Percentiles rank a stretch among this genome's conserved stretches.
Conservation (phyloP, 1,140 invertebrate species). For the Saccostrea cuccullata region DNA sequence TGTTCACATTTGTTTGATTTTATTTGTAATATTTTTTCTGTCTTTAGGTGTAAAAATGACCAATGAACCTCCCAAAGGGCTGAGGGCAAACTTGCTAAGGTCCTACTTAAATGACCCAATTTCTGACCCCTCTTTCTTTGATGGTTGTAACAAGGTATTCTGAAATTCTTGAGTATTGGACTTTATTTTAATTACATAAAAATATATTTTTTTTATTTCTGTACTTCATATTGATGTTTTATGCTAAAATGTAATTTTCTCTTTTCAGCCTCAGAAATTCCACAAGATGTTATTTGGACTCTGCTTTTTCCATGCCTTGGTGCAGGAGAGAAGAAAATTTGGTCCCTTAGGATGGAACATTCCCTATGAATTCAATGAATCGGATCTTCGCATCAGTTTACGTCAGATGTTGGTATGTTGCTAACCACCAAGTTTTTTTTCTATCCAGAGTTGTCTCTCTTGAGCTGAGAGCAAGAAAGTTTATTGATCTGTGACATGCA, state of each 20-base stretch:
- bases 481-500: background rate
- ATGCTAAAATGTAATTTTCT: background rate
- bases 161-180: background rate
- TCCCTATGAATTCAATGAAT: slow-evolving; percentile 80
- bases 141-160: slow-evolving; percentile 76
- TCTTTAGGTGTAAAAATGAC: slow-evolving; percentile 79
- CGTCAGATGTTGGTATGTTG: slow-evolving; percentile 78
- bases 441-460: background rate
- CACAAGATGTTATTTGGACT: slow-evolving; percentile 79
- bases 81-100: slow-evolving; percentile 76
- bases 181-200: background rate
- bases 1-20: background rate
- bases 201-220: no score
- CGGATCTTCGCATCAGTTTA: slow-evolving; percentile 78
- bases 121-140: slow-evolving; percentile 76
- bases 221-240: background rate
- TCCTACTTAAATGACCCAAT: slow-evolving; percentile 79
- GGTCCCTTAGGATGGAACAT: slow-evolving; percentile 80
- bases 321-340: slow-evolving; percentile 79
- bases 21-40: background rate
- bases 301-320: slow-evolving; percentile 79
- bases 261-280: slow-evolving; percentile 71
- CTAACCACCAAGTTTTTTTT: background rate
- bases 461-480: background rate
- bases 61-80: slow-evolving; percentile 80